A percentile compares a stretch with the other conserved stretches of the same genome.
Conservation (phyloP, 2,797 vertebrate species). For the Catostomus latipinnis region DNA sequence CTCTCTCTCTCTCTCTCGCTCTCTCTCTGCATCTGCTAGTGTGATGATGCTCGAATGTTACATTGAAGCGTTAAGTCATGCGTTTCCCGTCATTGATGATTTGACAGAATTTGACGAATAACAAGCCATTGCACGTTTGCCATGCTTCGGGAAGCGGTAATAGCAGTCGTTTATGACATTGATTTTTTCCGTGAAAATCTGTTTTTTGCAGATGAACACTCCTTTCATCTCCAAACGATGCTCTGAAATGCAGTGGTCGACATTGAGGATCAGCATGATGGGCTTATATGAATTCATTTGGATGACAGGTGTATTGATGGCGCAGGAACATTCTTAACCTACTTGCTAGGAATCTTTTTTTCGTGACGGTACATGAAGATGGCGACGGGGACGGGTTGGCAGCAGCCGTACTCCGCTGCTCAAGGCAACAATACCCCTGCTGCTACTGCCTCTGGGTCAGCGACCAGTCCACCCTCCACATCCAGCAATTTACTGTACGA, state of each 20-base stretch:
- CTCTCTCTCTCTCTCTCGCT: constrained; percentile 2
- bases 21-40: background rate
- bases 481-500: constrained; percentile 72
- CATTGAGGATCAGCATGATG: background rate
- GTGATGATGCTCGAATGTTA: constrained; percentile 19
- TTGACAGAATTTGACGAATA: background rate
- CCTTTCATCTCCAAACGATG: background rate
- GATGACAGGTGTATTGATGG: constrained; percentile 40
- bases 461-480: constrained; percentile 48
- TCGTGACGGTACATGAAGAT: constrained; percentile 55
- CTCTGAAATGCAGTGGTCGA: background rate
- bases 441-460: constrained; percentile 43
- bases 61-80: background rate
- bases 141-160: background rate
- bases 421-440: constrained; percentile 32
- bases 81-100: background rate
- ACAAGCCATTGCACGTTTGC: background rate
- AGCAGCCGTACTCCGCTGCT: constrained; percentile 47
- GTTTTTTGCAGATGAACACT: background rate
- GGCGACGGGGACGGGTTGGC: constrained; percentile 63
- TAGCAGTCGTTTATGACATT: background rate
- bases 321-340: constrained; percentile 25
- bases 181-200: background rate
- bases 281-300: constrained; percentile 21
- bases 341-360: constrained; percentile 1